Base-by-base conservation (phyloP, 2,113 vertebrate species). In the Megalops atlanticus region DNA sequence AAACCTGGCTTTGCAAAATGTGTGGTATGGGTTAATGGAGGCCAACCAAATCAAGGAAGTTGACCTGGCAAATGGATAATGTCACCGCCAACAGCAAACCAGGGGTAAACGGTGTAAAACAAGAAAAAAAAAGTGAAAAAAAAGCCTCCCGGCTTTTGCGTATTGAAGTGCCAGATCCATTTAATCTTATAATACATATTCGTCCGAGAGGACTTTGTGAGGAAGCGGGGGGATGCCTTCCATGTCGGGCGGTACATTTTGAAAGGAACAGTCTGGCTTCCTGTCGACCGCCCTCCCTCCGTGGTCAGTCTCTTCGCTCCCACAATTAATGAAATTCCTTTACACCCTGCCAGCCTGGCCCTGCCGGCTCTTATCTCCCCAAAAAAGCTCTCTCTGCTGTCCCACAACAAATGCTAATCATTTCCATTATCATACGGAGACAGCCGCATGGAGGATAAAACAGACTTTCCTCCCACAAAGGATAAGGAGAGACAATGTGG, bases 341-440 rank as follows among this genome's bases (percentile, higher is more conserved):
- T 58, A 69, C 24, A n/a, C 39, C 27, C 54, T 18, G 64, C 64
- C 40, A 72, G 16, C 33, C 31, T 38, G 41, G 31, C 11, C 68
- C 38, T 41, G 11, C 39, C 35, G 40, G 33, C 40, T 45, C 58
- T 64, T 64, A 64, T 5, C n/a, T 24, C 58, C 1, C 21, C 52
- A 58, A n/a, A 24, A 64, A 16, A 31, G 24, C 58, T 31, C 58
- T n/a, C 11, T 8, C 24, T 8, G n/a, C n/a, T 31, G 58, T n/a
- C 27, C 40, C 21, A 31, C 58, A 21, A 38, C 64, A 72, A 49
- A 79, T 79, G 78, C 31, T 79, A 79, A 69, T 79, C 31, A 21
- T 2, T 39, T 27, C 54, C 76, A 31, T 68, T 33, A 39, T 54
- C 5, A 52, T 54, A 69, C 35, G 24, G 31, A 47, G 31, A 79